phyloP scores from a whole-genome alignment of 2,888 invertebrate genomes.

The Phania funesta region DNA sequence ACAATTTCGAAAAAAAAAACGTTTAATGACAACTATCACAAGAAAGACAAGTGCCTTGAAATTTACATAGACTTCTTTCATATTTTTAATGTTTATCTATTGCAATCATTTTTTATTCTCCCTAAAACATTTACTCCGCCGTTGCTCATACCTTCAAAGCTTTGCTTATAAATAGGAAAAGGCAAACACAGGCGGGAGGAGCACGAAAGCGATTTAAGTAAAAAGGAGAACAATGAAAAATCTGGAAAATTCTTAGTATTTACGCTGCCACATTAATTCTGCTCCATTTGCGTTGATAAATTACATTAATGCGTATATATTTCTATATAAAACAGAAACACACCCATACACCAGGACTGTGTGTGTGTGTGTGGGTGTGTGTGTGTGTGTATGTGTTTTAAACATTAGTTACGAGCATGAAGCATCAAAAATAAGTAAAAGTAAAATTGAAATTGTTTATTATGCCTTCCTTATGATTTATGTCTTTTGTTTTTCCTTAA shows the following conservation, averaged over 20 bases:
- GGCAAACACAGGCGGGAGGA: constrained; percentile 21
- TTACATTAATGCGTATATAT: constrained; percentile 50
- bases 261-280: constrained; percentile 65
- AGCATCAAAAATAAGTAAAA: constrained; percentile 20
- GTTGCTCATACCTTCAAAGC: constrained; percentile 11
- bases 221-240: constrained; percentile 31
- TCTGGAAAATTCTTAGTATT: constrained; percentile 57
- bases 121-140: constrained; percentile 18
- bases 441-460: constrained; percentile 62
- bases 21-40: constrained; percentile 31
- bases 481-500: constrained; percentile 41
- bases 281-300: constrained; percentile 66
- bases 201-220: background rate
- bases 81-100: constrained; percentile 36
- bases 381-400: background rate
- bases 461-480: constrained; percentile 54
- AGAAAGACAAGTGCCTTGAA: constrained; percentile 22
- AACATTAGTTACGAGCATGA: constrained; percentile 15
- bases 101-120: constrained; percentile 30
- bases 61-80: constrained; percentile 51
- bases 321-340: constrained; percentile 1
- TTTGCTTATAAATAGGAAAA: no score
- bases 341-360: background rate
- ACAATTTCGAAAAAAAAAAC: constrained; percentile 60
- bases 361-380: background rate